Base-by-base conservation (phyloP, 2,797 vertebrate genomes). In the Micropoecilia bifurca region DNA sequence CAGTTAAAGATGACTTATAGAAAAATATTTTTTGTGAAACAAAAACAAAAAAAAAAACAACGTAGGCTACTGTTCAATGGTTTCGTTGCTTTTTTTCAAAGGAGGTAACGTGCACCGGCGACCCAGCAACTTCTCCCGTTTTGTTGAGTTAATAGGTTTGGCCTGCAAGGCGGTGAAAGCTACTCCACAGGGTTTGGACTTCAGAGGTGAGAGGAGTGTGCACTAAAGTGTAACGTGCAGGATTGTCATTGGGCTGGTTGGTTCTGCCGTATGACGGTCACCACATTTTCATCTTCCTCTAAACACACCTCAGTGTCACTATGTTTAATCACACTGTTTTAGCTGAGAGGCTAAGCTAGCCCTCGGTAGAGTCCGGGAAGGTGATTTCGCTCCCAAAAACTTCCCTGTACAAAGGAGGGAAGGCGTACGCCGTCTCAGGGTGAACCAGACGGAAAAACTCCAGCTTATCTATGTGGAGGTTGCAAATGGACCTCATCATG, bases 381-480 rank as follows among this genome's bases (percentile, higher is more conserved):
- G 95, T 94, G n/a, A 97, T 93, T 88, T 98, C 97, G 6, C 97
- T 97, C 85, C 95, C 95, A 89, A 98, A 98, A 22, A 98, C 97
- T 83, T 98, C 97, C 80, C 96, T 95, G 53, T 98, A 98, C 79
- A 98, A 96, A 1, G 97, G 97, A 0, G 97, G 97, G 78, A 98
- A 98, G 82, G 92, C 96, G 82, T 96, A 96, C 4, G 96, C 96
- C 0, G 96, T 98, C 85, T 98, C 97, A 0, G 97, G 97, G 90
- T 98, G 97, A 76, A 98, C 91, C 71, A 98, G 94, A 3, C 95
- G 96, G 93, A 98, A 98, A 93, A 98, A 97, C 89, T 98, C 97
- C 94, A 98, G 94, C 92, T 98, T 98, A 92, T 98, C 97, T 66
- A 97, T 95, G 93, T 98, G 97, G 81, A 98, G 97, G 87, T 97